These are phyloP conservation scores for Bufotes viridis DNA, from an alignment of 2,797 vertebrate genomes.

Conservation along the genomic window DNA sequence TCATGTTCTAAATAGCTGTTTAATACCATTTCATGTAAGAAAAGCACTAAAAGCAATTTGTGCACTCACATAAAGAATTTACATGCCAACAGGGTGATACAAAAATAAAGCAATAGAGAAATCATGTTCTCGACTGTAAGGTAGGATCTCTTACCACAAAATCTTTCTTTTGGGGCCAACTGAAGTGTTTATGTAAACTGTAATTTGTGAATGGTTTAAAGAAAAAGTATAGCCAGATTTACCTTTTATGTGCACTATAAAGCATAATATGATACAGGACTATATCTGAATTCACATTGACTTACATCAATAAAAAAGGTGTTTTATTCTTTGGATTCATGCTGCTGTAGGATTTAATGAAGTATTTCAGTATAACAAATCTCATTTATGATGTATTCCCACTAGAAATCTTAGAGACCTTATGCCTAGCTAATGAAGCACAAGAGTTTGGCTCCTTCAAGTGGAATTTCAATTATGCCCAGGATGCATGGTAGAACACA, in stretches of 20 bases:
- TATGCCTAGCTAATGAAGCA: conserved; percentile 62
- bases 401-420: conserved; percentile 58
- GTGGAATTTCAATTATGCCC: conserved; percentile 67
- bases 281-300: conserved; percentile 51
- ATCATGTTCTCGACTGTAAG: conserved; percentile 12
- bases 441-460: conserved; percentile 63
- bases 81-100: conserved; percentile 8
- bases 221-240: conserved; percentile 32
- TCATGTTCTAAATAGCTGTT: neutral
- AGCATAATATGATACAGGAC: conserved; percentile 41
- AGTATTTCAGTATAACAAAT: conserved; percentile 47
- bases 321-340: conserved; percentile 57
- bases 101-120: conserved; percentile 15
- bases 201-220: conserved; percentile 57
- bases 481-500: conserved; percentile 64
- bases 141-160: conserved; percentile 24
- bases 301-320: conserved; percentile 55
- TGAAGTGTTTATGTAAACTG: conserved; percentile 47
- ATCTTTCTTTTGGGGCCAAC: conserved; percentile 50
- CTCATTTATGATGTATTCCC: conserved; percentile 45
- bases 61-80: neutral
- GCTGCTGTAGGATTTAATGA: conserved; percentile 46
- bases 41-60: neutral
- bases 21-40: neutral
- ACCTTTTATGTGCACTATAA: conserved; percentile 51